A percentile compares a stretch with the other conserved stretches of the same genome.
Evolutionary conservation across 1,140 invertebrate genomes (phyloP).

Genomic region (Drosophila ercepeae): DNA sequence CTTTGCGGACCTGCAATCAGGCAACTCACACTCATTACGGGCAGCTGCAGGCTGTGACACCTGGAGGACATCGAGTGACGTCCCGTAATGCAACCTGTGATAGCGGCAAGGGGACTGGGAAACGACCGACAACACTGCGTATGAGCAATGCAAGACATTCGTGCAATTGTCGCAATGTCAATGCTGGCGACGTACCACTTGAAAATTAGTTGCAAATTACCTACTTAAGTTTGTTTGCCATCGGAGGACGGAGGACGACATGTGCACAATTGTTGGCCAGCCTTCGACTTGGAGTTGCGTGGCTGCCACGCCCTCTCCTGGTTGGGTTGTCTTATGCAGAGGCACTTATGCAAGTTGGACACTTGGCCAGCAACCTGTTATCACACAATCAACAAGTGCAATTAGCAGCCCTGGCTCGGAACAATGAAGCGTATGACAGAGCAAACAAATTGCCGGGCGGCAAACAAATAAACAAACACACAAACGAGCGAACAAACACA

Average conservation of each 20-base stretch:
- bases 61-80: constrained; percentile 40
- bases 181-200: constrained; percentile 51
- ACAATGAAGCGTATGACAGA: constrained; percentile 78
- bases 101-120: background rate
- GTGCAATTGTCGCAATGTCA: constrained; percentile 43
- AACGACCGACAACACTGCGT: constrained; percentile 50
- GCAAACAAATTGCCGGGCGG: constrained; percentile 74
- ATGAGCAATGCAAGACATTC: constrained; percentile 66
- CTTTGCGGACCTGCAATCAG: constrained; percentile 28
- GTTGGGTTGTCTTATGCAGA: constrained; percentile 68
- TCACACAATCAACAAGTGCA: constrained; percentile 78
- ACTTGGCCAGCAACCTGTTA: constrained; percentile 58
- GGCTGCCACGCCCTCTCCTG: constrained; percentile 55
- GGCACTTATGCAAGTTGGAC: constrained; percentile 64
- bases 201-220: constrained; percentile 81
- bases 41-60: constrained; percentile 14
- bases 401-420: constrained; percentile 65
- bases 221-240: constrained; percentile 76
- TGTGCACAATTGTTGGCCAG: constrained; percentile 52
- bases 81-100: background rate
- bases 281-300: constrained; percentile 48
- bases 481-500: constrained; percentile 38
- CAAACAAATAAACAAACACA: constrained; percentile 37
- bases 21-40: constrained; percentile 39
- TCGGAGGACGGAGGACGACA: constrained; percentile 54